These are phyloP conservation scores for Mechanitis messenoides DNA, from an alignment of 2,888 invertebrate genomes.

Conservation along the genomic window DNA sequence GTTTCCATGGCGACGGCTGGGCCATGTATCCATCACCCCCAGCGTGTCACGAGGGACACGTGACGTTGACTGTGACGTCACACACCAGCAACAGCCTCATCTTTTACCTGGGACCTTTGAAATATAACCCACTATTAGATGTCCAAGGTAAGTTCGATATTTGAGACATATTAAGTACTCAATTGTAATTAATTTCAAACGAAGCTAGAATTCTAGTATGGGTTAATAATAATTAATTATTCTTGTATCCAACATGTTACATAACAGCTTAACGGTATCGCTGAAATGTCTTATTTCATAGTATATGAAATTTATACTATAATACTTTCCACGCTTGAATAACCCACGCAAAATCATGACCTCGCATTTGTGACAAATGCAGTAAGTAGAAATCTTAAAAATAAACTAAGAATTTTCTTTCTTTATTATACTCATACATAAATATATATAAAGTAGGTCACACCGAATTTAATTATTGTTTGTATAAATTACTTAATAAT, in stretches of 20 bases:
- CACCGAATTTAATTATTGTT: too few relatives aligned
- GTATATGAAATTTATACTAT: slow-evolving; percentile 2
- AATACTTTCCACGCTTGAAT: slow-evolving; percentile 5
- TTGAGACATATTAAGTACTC: not conserved
- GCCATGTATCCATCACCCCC: slow-evolving; percentile 93
- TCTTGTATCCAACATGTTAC: too few relatives aligned
- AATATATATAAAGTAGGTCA: not conserved
- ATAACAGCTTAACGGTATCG: too few relatives aligned
- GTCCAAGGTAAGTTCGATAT: slow-evolving; percentile 74
- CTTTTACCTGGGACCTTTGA: slow-evolving; percentile 92
- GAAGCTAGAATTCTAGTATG: too few relatives aligned
- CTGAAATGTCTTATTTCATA: too few relatives aligned
- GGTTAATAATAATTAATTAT: too few relatives aligned
- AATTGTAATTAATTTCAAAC: not conserved
- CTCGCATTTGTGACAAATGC: slow-evolving; percentile 1
- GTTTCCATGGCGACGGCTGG: slow-evolving; percentile 94
- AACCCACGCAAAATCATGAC: slow-evolving; percentile 5
- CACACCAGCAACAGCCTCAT: slow-evolving; percentile 86
- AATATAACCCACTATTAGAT: slow-evolving; percentile 77
- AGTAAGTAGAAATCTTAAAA: not conserved
- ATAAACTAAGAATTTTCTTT: too few relatives aligned
- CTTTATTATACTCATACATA: too few relatives aligned
- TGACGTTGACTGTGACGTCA: slow-evolving; percentile 89
- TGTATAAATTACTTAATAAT: not conserved
- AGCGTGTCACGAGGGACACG: slow-evolving; percentile 88